A percentile compares a stretch with the other conserved stretches of the same genome.
phyloP scores from a whole-genome alignment of 2,113 vertebrate genomes.

The Python bivittatus region DNA sequence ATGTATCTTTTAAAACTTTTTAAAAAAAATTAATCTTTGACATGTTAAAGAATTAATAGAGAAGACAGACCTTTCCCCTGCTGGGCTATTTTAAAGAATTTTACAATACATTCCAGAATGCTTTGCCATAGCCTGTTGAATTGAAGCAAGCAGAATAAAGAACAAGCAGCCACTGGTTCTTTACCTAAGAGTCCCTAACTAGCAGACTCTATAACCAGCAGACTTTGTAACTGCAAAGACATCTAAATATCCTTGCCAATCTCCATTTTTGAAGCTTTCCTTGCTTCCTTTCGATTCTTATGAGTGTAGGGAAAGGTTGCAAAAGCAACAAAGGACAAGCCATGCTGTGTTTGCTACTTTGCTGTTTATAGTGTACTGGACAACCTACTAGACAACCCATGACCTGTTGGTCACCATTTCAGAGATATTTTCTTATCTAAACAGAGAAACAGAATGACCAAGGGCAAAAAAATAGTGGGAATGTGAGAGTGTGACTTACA shows the following conservation, averaged over 20 bases:
- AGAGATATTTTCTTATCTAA: too few relatives aligned
- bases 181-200: slow-evolving; percentile 2
- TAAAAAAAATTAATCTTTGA: background rate
- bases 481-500: too few relatives aligned
- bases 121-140: background rate
- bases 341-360: slow-evolving; percentile 41
- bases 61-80: background rate
- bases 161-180: background rate
- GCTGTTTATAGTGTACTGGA: slow-evolving; percentile 56
- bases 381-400: too few relatives aligned
- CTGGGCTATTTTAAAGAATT: background rate
- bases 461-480: too few relatives aligned
- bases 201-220: slow-evolving; percentile 5
- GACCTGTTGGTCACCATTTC: too few relatives aligned
- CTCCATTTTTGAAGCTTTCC: slow-evolving; percentile 68
- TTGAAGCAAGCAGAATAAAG: background rate
- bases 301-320: slow-evolving; percentile 58
- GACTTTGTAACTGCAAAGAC: slow-evolving; percentile 19
- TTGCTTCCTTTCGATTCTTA: slow-evolving; percentile 62
- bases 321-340: slow-evolving; percentile 50
- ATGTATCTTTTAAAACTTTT: background rate
- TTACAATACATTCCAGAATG: background rate
- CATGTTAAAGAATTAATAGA: background rate
- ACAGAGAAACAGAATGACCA: too few relatives aligned
- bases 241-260: slow-evolving; percentile 58